Evolutionary conservation across 2,797 vertebrate genomes (phyloP).

Genomic region (Psittacula echo): DNA sequence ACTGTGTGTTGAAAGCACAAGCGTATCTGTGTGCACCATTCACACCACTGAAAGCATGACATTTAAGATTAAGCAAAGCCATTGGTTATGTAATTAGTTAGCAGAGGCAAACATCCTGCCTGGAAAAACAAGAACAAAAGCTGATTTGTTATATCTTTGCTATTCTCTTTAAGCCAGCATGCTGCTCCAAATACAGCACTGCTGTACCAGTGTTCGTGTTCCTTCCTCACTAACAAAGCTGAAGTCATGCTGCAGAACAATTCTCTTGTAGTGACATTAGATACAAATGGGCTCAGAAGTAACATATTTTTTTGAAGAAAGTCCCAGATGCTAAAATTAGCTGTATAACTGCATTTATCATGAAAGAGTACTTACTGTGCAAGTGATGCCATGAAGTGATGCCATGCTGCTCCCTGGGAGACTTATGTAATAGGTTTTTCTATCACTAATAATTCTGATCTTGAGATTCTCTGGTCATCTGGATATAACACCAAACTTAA

Average conservation of each 20-base stretch:
- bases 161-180: conserved; percentile 60
- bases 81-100: conserved; percentile 73
- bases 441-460: conserved; percentile 52
- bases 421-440: conserved; percentile 39
- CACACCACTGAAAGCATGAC: conserved; percentile 61
- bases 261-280: conserved; percentile 28
- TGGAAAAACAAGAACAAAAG: conserved; percentile 73
- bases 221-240: conserved; percentile 37
- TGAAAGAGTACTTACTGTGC: conserved; percentile 12
- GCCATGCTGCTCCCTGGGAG: conserved; percentile 21
- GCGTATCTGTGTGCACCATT: conserved; percentile 50
- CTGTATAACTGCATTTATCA: conserved; percentile 38
- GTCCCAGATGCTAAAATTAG: conserved; percentile 43
- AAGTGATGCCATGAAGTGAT: neutral
- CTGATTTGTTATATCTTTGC: conserved; percentile 61
- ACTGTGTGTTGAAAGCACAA: conserved; percentile 45
- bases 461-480: conserved; percentile 43
- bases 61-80: conserved; percentile 75
- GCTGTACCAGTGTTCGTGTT: conserved; percentile 33
- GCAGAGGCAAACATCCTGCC: conserved; percentile 65
- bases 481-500: conserved; percentile 32
- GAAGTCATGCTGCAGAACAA: conserved; percentile 29
- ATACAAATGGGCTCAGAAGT: conserved; percentile 36
- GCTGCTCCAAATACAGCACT: conserved; percentile 54
- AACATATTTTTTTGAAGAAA: conserved; percentile 20